Base-by-base conservation (phyloP, 1,140 invertebrate genomes). In the Saccostrea cuccullata region DNA sequence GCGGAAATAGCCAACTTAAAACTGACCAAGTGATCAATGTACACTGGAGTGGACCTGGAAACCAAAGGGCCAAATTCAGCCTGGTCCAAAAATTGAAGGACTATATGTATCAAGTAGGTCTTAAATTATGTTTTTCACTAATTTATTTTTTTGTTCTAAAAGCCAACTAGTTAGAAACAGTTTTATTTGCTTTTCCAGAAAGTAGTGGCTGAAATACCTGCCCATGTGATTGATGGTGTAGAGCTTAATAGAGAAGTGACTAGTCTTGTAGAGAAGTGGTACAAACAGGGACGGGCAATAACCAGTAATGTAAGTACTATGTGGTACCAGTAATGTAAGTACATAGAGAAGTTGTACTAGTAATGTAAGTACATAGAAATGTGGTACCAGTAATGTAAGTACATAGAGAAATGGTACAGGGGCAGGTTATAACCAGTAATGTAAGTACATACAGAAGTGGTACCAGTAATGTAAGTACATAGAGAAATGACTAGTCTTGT, bases 61-160 rank as follows among this genome's bases (percentile, higher is more conserved):
- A 40, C n/a, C 40, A 84, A 20, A 84, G 82, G 20, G 82, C 82
- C 20, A 84, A 56, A 55, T 55, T 84, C 82, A 84, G 82, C 20
- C n/a, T 84, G 40, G 55, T 56, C 20, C 40, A 55, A 20, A 84
- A 55, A 55, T 55, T 84, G 17, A 84, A 84, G 30, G 55, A 84
- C 55, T 56, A 55, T 36, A 30, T 55, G 20, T 84, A 84, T 55
- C 82, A 84, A 40, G 82, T 84, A 55, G 55, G 17, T 55, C 17
- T 15, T 8, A n/a, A 64, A 2, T n/a, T 64, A 64, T 20, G 20
- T 64, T 20, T 20, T 6, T 60, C 20, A 15, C 20, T 15, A 9
- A 60, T 4, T 60, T 15, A 60, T 60, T 60, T 60, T 60, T 60
- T 20, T 60, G 5, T 47, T 47, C 47, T 8, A 47, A 47, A 8